These are phyloP conservation scores for Herminia tarsipennalis DNA, from an alignment of 2,888 invertebrate genomes.

Conservation along the genomic window DNA sequence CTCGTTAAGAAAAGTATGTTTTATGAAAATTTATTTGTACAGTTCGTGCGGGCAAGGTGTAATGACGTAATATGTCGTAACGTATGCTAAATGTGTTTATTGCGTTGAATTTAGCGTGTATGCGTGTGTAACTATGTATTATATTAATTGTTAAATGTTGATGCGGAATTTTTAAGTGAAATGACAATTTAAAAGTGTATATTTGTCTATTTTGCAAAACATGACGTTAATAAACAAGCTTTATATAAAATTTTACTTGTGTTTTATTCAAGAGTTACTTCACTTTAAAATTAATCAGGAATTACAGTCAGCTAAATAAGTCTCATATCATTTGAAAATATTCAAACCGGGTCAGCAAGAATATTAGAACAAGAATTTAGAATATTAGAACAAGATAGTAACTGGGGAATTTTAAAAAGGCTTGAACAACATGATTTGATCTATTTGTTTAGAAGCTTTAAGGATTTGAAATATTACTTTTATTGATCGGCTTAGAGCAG, in stretches of 20 bases:
- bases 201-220: constrained; percentile 86
- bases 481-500: too few species aligned
- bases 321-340: too few species aligned
- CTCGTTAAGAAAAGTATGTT: constrained; percentile 11
- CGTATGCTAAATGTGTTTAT: constrained; percentile 35
- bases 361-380: too few species aligned
- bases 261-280: constrained; percentile 19
- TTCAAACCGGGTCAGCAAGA: too few species aligned
- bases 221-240: constrained; percentile 85
- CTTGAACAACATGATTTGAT: too few species aligned
- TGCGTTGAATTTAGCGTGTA: constrained; percentile 49
- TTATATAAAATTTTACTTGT: constrained; percentile 63
- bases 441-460: too few species aligned
- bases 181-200: constrained; percentile 78
- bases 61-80: constrained; percentile 22
- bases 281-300: neutral
- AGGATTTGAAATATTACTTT: too few species aligned
- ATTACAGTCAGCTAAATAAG: neutral
- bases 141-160: constrained; percentile 82
- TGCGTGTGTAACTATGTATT: constrained; percentile 72
- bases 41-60: constrained; percentile 11
- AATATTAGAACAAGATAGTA: too few species aligned
- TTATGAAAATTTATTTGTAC: constrained; percentile 24
- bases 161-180: constrained; percentile 80
- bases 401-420: too few species aligned